Evolutionary conservation across 92 coral and sea anemone species (phyloP), one percentile per base, ranked within the genome.

Genomic region (Galaxea fascicularis): DNA sequence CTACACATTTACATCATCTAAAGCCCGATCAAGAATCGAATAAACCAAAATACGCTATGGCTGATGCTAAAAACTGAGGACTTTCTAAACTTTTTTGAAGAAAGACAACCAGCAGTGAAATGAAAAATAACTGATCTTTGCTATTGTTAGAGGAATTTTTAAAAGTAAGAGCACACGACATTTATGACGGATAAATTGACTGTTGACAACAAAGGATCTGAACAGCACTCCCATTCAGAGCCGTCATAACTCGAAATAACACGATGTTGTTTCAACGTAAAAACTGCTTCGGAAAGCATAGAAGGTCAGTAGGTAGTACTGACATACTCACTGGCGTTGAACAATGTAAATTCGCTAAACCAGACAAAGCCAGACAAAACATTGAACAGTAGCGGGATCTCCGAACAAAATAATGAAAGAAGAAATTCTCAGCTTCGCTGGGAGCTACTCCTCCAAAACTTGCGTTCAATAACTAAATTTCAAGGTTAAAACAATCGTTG

Each of bases 331-430:
- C 8, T 70, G 74, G 18, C 28, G 11, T 8, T 30, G 44, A 41
- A 59, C 22, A 6, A 56, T 30, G 25, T 41, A 35, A 45, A n/a
- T 14, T 13, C 29, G 29, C 53, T 12, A 8, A 22, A 9, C 81
- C 68, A 31, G 81, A 56, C 81, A 76, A 15, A 59, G 29, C 56
- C 22, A 76, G 80, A 76, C 80, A 76, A 76, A 76, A 76, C 70
- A 76, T 76, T 59, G 13, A 60, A 4, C 29, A 59, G 21, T 4
- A 10, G 53, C 16, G 58, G 16, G 7, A 73, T 51, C 53, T 63
- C 16, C 39, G 44, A 62, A 77, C 72, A 35, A n/a, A n/a, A n/a
- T n/a, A n/a, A n/a, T n/a, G n/a, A n/a, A n/a, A 77, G 22, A 52
- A 63, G 58, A 22, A 62, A 41, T 63, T 46, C 35, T 62, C 15